Percentiles rank a stretch among this genome's conserved stretches.
phyloP scores from a whole-genome alignment of 1,140 invertebrate species.

The Drosophila leontia region DNA sequence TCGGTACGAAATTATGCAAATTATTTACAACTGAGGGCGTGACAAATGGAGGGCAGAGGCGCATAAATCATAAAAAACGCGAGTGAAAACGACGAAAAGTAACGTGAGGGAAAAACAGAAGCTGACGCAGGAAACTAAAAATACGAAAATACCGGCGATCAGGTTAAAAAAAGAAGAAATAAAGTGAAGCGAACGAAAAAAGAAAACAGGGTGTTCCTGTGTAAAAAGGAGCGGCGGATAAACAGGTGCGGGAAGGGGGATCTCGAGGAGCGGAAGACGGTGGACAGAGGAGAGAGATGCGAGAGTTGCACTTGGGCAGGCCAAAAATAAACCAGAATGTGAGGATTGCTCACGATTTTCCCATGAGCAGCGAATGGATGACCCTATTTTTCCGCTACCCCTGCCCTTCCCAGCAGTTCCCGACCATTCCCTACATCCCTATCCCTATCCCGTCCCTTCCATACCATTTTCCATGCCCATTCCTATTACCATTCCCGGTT shows the following conservation, averaged over 20 bases:
- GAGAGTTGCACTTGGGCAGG: slow-evolving; percentile 38
- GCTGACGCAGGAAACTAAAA: slow-evolving; percentile 69
- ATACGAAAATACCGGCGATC: slow-evolving; percentile 73
- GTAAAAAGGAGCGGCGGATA: slow-evolving; percentile 28
- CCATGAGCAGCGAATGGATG: slow-evolving; percentile 57
- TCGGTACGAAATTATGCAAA: slow-evolving; percentile 49
- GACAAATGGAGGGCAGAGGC: slow-evolving; percentile 35
- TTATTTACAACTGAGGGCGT: slow-evolving; percentile 48
- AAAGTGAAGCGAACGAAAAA: slow-evolving; percentile 13
- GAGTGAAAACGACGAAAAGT: slow-evolving; percentile 37
- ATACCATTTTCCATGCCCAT: slow-evolving; percentile 20
- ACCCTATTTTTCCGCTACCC: slow-evolving; percentile 63
- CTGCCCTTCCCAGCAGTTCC: slow-evolving; percentile 3
- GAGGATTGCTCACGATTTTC: slow-evolving; percentile 40
- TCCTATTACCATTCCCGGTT: slow-evolving; percentile 28
- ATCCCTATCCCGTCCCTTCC: slow-evolving; percentile 9
- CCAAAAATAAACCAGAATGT: slow-evolving; percentile 51
- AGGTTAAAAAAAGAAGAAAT: slow-evolving; percentile 36
- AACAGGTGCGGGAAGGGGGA: slow-evolving; percentile 60
- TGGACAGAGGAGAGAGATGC: slow-evolving; percentile 9
- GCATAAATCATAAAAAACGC: slow-evolving; percentile 66
- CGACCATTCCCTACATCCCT: slow-evolving; percentile 12
- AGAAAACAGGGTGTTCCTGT: slow-evolving; percentile 61
- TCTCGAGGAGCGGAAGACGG: not conserved
- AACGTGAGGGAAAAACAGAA: slow-evolving; percentile 50